Evolutionary conservation across 2,113 vertebrate species (phyloP).

Genomic region (Sporophila hypoxantha): DNA sequence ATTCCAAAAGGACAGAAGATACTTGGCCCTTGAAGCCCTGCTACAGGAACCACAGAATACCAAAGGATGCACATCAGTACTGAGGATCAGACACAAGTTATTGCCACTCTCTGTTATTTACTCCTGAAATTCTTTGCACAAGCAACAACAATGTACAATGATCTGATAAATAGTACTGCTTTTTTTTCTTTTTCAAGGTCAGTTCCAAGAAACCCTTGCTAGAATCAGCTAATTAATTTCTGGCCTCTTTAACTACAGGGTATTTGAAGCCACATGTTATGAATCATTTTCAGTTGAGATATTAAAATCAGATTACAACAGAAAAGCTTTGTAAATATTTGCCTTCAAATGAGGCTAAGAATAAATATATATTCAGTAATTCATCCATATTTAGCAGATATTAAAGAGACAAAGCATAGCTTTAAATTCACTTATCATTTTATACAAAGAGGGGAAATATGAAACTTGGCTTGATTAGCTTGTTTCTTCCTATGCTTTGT

Average conservation of each 20-base stretch:
- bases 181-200: constrained; percentile 56
- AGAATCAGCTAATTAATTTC: constrained; percentile 76
- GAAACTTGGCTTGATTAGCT: constrained; percentile 72
- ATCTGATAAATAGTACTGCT: constrained; percentile 57
- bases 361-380: constrained; percentile 82
- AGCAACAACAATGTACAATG: constrained; percentile 59
- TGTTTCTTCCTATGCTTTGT: constrained; percentile 74
- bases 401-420: constrained; percentile 76
- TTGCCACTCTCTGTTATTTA: constrained; percentile 40
- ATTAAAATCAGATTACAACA: constrained; percentile 80
- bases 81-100: constrained; percentile 23
- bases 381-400: constrained; percentile 81
- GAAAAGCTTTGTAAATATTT: constrained; percentile 81
- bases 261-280: constrained; percentile 69
- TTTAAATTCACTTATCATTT: constrained; percentile 80
- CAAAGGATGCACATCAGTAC: background rate
- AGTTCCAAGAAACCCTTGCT: constrained; percentile 72
- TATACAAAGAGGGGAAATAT: constrained; percentile 70
- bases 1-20: background rate
- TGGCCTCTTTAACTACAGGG: constrained; percentile 69
- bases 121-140: constrained; percentile 49
- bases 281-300: constrained; percentile 78
- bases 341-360: constrained; percentile 77
- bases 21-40: background rate
- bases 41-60: background rate